Evolutionary conservation across 2,888 invertebrate species (phyloP).

Genomic region (Aphrophora alni): DNA sequence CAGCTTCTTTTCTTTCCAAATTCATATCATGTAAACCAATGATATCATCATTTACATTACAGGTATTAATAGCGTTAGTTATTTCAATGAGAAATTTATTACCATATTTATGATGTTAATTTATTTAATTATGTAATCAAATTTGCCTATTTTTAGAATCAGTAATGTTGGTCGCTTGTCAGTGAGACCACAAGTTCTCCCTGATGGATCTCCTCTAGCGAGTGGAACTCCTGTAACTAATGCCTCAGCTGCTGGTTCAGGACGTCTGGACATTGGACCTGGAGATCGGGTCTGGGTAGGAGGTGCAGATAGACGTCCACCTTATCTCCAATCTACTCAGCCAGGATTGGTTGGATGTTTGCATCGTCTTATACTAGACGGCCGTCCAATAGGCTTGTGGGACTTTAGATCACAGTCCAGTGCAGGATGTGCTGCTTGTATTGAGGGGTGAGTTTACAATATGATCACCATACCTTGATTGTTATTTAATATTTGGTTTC

Average conservation of each 20-base stretch:
- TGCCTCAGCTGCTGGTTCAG: constrained; percentile 64
- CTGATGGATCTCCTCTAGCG: constrained; percentile 56
- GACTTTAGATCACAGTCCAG: constrained; percentile 76
- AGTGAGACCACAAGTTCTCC: constrained; percentile 66
- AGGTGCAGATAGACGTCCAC: constrained; percentile 59
- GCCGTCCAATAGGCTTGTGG: constrained; percentile 83
- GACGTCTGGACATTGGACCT: constrained; percentile 64
- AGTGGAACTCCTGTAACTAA: constrained; percentile 57
- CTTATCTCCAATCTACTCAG: constrained; percentile 58
- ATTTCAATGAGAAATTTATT: no score
- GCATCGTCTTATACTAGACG: constrained; percentile 79
- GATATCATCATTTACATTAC: no score
- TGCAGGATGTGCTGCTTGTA: constrained; percentile 76
- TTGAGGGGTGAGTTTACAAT: constrained; percentile 73
- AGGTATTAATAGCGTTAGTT: no score
- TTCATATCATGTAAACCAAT: no score
- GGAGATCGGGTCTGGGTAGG: constrained; percentile 64
- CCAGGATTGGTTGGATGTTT: constrained; percentile 78
- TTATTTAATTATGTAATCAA: neutral
- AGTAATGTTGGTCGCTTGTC: constrained; percentile 72
- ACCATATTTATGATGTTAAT: no score
- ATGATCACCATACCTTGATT: no score
- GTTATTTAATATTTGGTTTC: neutral
- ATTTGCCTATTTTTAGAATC: constrained; percentile 58
- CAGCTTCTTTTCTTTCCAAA: no score